A percentile compares a stretch with the other conserved stretches of the same genome.
Conservation (phyloP, 2,113 vertebrate species). For the Parotia lawesii region DNA sequence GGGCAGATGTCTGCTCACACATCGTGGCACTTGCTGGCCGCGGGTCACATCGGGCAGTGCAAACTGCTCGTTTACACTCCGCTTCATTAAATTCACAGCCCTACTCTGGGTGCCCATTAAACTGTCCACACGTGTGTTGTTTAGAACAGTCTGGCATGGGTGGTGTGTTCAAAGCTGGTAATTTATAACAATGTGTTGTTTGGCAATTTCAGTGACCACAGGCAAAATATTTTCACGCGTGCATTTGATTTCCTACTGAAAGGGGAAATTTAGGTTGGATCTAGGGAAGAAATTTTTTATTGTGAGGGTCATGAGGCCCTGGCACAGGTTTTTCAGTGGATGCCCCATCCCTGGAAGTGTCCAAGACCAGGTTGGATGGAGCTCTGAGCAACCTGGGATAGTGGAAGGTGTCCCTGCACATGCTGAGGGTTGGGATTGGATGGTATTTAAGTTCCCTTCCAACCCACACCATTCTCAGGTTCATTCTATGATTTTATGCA, state of each 20-base stretch:
- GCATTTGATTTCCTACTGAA: not conserved
- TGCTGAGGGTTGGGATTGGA: too few species aligned
- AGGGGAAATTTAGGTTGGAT: not conserved
- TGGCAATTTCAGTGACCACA: not conserved
- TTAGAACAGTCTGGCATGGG: not conserved
- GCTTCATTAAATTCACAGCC: not conserved
- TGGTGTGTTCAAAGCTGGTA: not conserved
- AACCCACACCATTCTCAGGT: not conserved
- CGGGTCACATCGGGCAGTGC: not conserved
- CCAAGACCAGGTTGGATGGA: not conserved
- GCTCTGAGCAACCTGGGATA: not conserved
- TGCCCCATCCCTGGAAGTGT: not conserved
- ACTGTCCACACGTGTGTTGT: not conserved
- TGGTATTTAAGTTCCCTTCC: not conserved
- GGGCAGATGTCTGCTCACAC: not conserved
- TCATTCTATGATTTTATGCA: not conserved
- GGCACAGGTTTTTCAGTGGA: not conserved
- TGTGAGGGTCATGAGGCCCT: not conserved
- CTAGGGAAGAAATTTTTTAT: not conserved
- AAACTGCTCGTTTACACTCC: not conserved
- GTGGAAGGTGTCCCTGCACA: not conserved
- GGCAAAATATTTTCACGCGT: accelerated
- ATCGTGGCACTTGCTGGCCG: not conserved
- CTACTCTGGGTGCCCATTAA: not conserved
- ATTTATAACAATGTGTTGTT: not conserved